phyloP scores from a whole-genome alignment of 2,113 vertebrate genomes.

The Bubo scandiacus region DNA sequence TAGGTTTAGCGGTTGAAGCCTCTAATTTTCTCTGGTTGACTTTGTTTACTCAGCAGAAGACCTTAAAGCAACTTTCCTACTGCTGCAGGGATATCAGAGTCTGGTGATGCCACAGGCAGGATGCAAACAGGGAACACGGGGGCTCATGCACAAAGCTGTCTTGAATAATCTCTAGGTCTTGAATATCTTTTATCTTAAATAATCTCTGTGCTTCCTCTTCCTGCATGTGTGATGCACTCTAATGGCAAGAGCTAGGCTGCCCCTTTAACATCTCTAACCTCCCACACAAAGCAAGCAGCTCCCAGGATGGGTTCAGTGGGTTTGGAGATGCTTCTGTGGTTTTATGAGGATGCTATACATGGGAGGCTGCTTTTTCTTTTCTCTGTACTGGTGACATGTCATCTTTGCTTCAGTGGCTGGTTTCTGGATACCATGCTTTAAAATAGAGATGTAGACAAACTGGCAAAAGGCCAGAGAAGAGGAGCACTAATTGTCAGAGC shows the following conservation, averaged over 20 bases:
- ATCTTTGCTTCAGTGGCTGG: background rate
- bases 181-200: background rate
- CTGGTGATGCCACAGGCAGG: background rate
- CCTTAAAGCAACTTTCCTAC: background rate
- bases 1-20: background rate
- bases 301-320: background rate
- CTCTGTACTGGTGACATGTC: background rate
- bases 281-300: background rate
- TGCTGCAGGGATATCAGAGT: background rate
- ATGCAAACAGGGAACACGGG: background rate
- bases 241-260: background rate
- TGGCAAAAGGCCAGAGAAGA: conserved; percentile 27
- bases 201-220: background rate
- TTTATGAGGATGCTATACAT: background rate
- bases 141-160: conserved; percentile 3
- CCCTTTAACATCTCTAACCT: background rate
- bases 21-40: background rate
- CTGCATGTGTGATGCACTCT: background rate
- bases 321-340: background rate
- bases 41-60: conserved; percentile 43
- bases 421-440: background rate
- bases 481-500: conserved; percentile 40
- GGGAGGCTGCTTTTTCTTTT: background rate
- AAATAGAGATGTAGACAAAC: conserved; percentile 36
- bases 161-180: background rate